phyloP scores from a whole-genome alignment of 2,797 vertebrate species.

The Paramormyrops hopkinsi region DNA sequence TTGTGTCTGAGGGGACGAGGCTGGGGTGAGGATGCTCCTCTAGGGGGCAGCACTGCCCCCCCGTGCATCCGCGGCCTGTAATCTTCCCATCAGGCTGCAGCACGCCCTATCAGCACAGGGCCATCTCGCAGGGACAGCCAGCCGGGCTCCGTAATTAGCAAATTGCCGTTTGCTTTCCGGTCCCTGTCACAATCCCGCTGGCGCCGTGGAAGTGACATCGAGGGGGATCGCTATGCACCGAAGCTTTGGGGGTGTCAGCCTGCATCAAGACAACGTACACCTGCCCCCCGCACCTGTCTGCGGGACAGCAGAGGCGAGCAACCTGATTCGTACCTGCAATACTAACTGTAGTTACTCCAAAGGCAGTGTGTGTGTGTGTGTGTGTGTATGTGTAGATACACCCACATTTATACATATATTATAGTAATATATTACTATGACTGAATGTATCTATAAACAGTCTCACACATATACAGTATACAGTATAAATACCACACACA shows the following conservation, averaged over 20 bases:
- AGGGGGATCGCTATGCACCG: too few relatives aligned
- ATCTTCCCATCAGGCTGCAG: constrained; percentile 29
- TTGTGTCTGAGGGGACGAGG: not conserved
- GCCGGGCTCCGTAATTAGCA: constrained; percentile 59
- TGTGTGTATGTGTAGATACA: not conserved
- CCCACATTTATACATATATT: not conserved
- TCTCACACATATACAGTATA: not conserved
- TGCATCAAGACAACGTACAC: not conserved
- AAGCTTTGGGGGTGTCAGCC: not conserved
- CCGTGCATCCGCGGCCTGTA: constrained; percentile 8
- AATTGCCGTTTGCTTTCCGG: constrained; percentile 64
- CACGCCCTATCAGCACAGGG: not conserved
- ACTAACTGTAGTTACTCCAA: not conserved
- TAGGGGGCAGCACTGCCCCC: not conserved
- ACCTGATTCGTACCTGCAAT: not conserved
- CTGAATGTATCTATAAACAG: not conserved
- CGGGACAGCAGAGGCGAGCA: not conserved
- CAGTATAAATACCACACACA: not conserved
- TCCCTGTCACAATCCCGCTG: constrained; percentile 47
- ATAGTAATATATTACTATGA: not conserved
- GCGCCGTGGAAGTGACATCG: constrained; percentile 14
- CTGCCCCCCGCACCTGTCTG: not conserved
- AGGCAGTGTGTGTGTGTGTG: not conserved
- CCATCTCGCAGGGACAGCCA: constrained; percentile 45
- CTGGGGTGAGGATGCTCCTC: not conserved